These are phyloP conservation scores for Tenebrio molitor DNA, from an alignment of 1,140 invertebrate genomes.

Conservation along the genomic window DNA sequence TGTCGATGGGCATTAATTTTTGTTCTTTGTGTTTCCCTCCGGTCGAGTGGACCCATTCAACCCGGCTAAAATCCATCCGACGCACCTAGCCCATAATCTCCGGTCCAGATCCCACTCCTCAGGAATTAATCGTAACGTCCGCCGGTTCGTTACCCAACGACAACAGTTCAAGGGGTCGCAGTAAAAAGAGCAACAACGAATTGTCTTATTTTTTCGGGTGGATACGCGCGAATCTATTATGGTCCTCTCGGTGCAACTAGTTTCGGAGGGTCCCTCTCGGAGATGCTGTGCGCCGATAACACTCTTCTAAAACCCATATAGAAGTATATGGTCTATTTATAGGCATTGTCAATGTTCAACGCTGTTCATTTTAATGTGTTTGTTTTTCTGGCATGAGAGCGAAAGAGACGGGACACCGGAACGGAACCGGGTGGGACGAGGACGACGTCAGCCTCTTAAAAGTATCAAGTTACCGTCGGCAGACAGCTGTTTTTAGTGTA, in stretches of 20 bases:
- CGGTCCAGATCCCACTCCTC: neutral
- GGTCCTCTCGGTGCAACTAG: constrained; percentile 14
- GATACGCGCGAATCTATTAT: constrained; percentile 30
- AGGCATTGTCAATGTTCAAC: constrained; percentile 65
- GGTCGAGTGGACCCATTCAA: constrained; percentile 38
- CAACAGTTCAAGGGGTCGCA: constrained; percentile 18
- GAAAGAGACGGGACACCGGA: constrained; percentile 43
- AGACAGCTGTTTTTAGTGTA: constrained; percentile 65
- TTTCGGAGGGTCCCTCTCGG: constrained; percentile 46
- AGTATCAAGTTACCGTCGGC: constrained; percentile 64
- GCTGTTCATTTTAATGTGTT: constrained; percentile 66
- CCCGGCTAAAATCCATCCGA: constrained; percentile 28
- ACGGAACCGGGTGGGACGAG: constrained; percentile 45
- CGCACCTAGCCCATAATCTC: constrained; percentile 20
- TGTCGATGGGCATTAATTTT: constrained; percentile 52
- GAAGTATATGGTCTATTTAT: constrained; percentile 66
- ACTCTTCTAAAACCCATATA: constrained; percentile 62
- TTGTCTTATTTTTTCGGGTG: constrained; percentile 25
- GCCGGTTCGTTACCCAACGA: constrained; percentile 17
- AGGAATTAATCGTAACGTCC: constrained; percentile 6
- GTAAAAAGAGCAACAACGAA: constrained; percentile 32
- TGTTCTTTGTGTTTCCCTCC: constrained; percentile 48
- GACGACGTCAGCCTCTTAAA: constrained; percentile 62
- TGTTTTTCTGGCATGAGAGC: constrained; percentile 63
- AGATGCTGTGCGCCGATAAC: constrained; percentile 59